phyloP scores from a whole-genome alignment of 2,113 vertebrate genomes.

The Glaucidium brasilianum region DNA sequence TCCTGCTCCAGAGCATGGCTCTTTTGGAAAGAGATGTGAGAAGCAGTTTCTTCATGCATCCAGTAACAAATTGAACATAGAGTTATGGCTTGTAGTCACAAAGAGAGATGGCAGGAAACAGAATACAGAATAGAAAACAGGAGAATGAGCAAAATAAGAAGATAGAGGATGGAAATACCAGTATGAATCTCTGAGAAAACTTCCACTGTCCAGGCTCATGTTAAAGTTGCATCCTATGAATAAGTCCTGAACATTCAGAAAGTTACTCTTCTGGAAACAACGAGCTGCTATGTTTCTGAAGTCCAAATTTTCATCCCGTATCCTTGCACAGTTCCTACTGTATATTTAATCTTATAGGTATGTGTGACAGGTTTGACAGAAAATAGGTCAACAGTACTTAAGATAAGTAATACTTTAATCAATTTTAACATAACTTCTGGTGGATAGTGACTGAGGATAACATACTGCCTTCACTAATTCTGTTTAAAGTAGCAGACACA shows the following conservation, averaged over 20 bases:
- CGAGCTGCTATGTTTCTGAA: background rate
- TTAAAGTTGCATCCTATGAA: background rate
- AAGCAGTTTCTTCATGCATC: background rate
- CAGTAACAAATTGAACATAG: background rate
- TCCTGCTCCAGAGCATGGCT: background rate
- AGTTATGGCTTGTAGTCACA: background rate
- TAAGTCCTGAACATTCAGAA: background rate
- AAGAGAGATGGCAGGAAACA: background rate
- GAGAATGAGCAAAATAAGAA: background rate
- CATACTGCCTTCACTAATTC: slow-evolving; percentile 40
- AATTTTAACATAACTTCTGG: slow-evolving; percentile 61
- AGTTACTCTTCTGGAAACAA: background rate
- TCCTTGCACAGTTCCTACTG: background rate
- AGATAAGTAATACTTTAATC: slow-evolving; percentile 67
- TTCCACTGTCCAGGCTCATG: background rate
- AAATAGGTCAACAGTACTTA: slow-evolving; percentile 70
- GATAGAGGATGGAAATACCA: background rate
- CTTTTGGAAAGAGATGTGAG: background rate
- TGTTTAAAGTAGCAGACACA: slow-evolving; percentile 23
- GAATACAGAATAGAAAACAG: background rate
- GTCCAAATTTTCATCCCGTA: background rate
- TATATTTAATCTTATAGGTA: slow-evolving; percentile 36
- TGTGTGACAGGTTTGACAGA: slow-evolving; percentile 48
- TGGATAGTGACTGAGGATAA: slow-evolving; percentile 41
- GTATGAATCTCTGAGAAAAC: background rate